Base-by-base conservation (phyloP, 2,113 vertebrate species). In the Leptodactylus fuscus region DNA sequence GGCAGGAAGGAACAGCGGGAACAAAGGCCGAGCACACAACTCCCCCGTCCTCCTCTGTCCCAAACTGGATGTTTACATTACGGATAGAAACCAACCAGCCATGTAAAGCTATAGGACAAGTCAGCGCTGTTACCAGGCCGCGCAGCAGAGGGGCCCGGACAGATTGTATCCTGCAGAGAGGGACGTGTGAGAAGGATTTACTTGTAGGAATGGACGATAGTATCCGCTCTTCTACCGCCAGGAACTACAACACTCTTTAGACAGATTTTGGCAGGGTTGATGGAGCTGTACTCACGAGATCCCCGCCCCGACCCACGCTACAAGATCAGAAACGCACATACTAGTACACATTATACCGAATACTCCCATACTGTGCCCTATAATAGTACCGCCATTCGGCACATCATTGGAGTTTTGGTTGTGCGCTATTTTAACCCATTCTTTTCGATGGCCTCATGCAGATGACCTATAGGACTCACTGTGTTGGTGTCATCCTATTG, bases 1-100 rank as follows among this genome's bases (percentile, higher is more conserved):
- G 81, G 65, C 62, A 83, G 70, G 70, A 83, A 83, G 53, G 53
- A 83, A 75, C 82, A 83, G 82, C 82, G 48, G 70, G 70, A 83
- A 75, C 82, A 83, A 75, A 83, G 29, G 70, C 82, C 34, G 82
- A 83, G 70, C 82, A 62, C 70, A 75, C 51, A 83, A 83, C 81
- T 75, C 70, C 70, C 70, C 51, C 70, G 22, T 83, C 46, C 69
- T 41, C 49, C 48, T 41, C 18, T 73, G 34, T 32, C 49, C 82
- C 51, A 6, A 18, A 29, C 51, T 60, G 51, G 36, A 74, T 83
- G 70, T 83, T 75, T 75, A 83, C 71, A 60, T 41, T 75, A 55
- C 38, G 51, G 70, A 60, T 44, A 60, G 70, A 74, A 75, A 75
- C 36, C 82, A 46, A n/a, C 70, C 51, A 62, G 71, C 69, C 38